Conservation (phyloP, 1,140 invertebrate genomes). For the Rhagoletis pomonella region DNA sequence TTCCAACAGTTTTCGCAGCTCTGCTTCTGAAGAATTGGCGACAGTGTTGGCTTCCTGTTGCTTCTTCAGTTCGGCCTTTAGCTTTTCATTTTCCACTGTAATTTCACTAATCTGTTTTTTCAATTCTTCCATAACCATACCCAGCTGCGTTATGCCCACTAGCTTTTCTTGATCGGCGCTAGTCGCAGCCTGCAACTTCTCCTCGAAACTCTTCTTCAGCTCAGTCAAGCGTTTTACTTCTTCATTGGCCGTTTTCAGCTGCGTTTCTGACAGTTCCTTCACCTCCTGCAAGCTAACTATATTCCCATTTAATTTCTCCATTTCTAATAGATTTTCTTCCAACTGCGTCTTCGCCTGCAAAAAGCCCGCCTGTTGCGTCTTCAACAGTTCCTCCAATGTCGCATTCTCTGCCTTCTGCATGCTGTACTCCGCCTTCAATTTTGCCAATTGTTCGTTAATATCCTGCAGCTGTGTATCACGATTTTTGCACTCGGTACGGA, state of each 20-base stretch:
- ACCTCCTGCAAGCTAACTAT: constrained; percentile 64
- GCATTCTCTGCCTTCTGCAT: constrained; percentile 69
- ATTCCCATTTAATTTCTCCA: constrained; percentile 54
- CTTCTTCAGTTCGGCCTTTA: constrained; percentile 15
- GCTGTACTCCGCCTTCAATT: constrained; percentile 70
- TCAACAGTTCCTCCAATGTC: constrained; percentile 70
- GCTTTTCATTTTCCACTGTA: constrained; percentile 45
- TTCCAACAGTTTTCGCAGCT: constrained; percentile 7
- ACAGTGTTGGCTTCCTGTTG: background rate
- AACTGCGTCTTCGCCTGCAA: constrained; percentile 54
- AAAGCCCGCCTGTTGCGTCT: constrained; percentile 58
- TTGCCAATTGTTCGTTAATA: constrained; percentile 62
- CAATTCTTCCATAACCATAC: constrained; percentile 45
- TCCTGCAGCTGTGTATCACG: constrained; percentile 66
- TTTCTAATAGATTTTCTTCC: constrained; percentile 52
- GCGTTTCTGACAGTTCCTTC: constrained; percentile 66
- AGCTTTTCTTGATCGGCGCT: constrained; percentile 4
- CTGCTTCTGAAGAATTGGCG: background rate
- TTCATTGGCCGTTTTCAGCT: constrained; percentile 69
- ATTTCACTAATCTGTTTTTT: constrained; percentile 23
- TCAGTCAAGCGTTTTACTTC: constrained; percentile 59
- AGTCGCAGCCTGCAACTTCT: constrained; percentile 84
- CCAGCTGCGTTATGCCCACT: background rate
- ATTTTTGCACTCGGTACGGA: constrained; percentile 63
- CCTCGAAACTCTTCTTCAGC: constrained; percentile 82